A percentile compares a stretch with the other conserved stretches of the same genome.
Evolutionary conservation across 2,888 invertebrate species (phyloP).

Genomic region (Noctua comes): DNA sequence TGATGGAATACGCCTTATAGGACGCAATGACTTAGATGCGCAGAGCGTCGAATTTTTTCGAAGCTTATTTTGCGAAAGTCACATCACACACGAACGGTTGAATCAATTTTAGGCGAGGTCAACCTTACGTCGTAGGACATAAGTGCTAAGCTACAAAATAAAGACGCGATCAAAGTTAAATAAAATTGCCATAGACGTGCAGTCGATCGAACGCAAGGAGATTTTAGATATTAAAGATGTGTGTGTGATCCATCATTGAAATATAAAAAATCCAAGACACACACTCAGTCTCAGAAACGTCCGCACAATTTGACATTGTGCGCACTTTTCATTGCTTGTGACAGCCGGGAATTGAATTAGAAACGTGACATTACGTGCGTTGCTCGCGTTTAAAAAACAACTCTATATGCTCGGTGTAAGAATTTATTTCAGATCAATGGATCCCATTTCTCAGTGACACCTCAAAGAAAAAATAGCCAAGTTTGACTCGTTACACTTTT

Average conservation of each 20-base stretch:
- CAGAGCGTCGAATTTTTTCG: not conserved
- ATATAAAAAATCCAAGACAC: not conserved
- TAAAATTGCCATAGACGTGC: not conserved
- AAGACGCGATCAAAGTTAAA: not conserved
- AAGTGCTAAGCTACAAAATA: not conserved
- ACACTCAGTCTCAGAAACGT: too few species aligned
- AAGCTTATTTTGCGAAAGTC: constrained; percentile 14
- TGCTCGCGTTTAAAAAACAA: too few species aligned
- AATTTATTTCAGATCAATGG: too few species aligned
- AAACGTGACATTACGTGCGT: too few species aligned
- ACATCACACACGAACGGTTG: not conserved
- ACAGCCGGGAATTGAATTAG: too few species aligned
- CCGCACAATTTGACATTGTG: too few species aligned
- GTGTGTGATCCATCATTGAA: too few species aligned
- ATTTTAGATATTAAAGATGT: too few species aligned
- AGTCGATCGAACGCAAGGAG: not conserved
- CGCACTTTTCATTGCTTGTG: not conserved
- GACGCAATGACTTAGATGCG: constrained; percentile 18
- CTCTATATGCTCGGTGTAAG: too few species aligned
- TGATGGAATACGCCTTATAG: not conserved
- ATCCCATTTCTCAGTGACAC: not conserved
- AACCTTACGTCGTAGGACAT: not conserved
- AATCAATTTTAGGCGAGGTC: not conserved
- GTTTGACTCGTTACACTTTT: not conserved
- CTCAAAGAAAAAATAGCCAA: not conserved